These are phyloP conservation scores for Drosophila leonis DNA, from an alignment of 2,888 invertebrate genomes.

Conservation along the genomic window DNA sequence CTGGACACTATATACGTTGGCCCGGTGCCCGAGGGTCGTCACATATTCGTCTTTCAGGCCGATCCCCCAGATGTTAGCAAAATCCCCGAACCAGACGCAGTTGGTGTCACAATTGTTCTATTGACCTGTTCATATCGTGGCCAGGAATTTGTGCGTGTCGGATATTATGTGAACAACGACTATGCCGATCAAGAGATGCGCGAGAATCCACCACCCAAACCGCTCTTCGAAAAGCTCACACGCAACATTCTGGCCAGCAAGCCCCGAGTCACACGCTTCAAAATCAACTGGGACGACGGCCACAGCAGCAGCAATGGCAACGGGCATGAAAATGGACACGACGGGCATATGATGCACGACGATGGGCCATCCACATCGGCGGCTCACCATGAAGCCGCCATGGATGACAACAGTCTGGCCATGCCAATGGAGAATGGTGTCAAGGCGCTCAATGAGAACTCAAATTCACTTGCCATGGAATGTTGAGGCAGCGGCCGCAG, in stretches of 20 bases:
- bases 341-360: slow-evolving; percentile 58
- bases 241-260: slow-evolving; percentile 90
- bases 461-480: slow-evolving; percentile 86
- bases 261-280: slow-evolving; percentile 97
- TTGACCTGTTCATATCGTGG: slow-evolving; percentile 96
- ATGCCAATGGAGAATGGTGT: slow-evolving; percentile 83
- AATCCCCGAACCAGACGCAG: slow-evolving; percentile 97
- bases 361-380: slow-evolving; percentile 72
- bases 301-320: slow-evolving; percentile 76
- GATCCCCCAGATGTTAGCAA: slow-evolving; percentile 97
- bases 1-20: slow-evolving; percentile 99
- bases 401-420: slow-evolving; percentile 84
- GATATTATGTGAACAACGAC: slow-evolving; percentile 99
- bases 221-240: slow-evolving; percentile 96
- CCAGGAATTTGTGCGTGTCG: slow-evolving; percentile 98
- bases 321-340: slow-evolving; percentile 66
- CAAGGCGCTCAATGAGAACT: slow-evolving; percentile 84
- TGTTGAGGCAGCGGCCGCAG: slow-evolving; percentile 72
- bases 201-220: slow-evolving; percentile 97
- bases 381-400: slow-evolving; percentile 66
- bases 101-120: slow-evolving; percentile 99
- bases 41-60: slow-evolving; percentile 92
- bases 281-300: slow-evolving; percentile 98
- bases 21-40: slow-evolving; percentile 97
- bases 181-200: slow-evolving; percentile 96